Evolutionary conservation across 2,113 vertebrate genomes (phyloP).

Genomic region (Phalacrocorax pelagicus): DNA sequence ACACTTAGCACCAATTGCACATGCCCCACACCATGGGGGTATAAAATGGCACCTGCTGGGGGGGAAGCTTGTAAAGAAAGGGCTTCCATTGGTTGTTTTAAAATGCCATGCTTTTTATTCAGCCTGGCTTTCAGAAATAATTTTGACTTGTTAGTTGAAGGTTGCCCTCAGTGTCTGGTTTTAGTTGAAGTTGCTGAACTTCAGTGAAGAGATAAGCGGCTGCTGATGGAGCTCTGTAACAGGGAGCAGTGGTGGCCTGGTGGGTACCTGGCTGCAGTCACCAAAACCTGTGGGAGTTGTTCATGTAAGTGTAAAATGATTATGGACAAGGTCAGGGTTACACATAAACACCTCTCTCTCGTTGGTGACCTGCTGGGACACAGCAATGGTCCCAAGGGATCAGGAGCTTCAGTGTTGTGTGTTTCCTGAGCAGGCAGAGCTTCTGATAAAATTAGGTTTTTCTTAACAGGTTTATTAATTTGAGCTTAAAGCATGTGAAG

Average conservation of each 20-base stretch:
- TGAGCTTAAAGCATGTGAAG: neutral
- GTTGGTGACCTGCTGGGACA: neutral
- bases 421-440: neutral
- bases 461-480: neutral
- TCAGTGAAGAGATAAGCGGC: rapidly evolving
- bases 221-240: rapidly evolving
- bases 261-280: too few species aligned
- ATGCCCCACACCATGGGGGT: neutral
- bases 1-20: neutral
- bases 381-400: neutral
- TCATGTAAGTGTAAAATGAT: neutral
- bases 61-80: too few species aligned
- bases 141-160: neutral
- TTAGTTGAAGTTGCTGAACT: neutral
- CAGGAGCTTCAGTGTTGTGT: neutral
- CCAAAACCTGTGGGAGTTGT: rapidly evolving
- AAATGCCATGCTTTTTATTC: rapidly evolving
- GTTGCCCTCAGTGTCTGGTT: neutral
- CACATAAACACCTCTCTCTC: rapidly evolving
- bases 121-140: neutral
- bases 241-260: neutral
- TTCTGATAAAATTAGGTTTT: neutral
- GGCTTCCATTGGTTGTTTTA: neutral
- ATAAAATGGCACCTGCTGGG: neutral
- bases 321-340: neutral